Base-by-base conservation (phyloP, 2,888 invertebrate species). In the Parnassius mnemosyne region DNA sequence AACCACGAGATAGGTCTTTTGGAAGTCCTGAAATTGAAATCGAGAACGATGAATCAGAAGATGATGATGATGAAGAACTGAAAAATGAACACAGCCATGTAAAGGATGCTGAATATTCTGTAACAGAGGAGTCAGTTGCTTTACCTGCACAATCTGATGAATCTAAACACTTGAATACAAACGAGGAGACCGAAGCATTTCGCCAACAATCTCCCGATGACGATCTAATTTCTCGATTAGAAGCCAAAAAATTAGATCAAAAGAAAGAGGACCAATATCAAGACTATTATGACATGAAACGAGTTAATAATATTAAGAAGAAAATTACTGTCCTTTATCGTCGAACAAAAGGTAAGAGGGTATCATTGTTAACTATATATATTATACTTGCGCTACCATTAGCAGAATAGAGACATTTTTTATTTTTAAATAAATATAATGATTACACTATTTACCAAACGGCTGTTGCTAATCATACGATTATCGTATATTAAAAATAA, bases 271-370 rank as follows among this genome's bases (percentile, higher is more conserved):
- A 72, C 5, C 79, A 83, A 46, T 84, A 87, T 66, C 74, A 76
- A 3, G 82, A 85, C 46, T 89, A 85, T 69, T 83, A 83, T 60
- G 87, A 85, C 61, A 84, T 84, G 84, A 83, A 80, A 66, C 78
- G 85, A 52, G 76, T 84, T 5, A 73, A 79, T 50, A 78, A 69
- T 46, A 77, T 84, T n/a, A 84, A 83, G 68, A 77, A 74, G 42
- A 83, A 80, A 68, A 66, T 85, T 44, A 83, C 86, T 0, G 67
- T 65, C 25, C 66, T 82, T 3, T 66, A 77, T 13, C 79, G 78
- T 25, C 77, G 77, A 25, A 76, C 81, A 9, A 69, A 79, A 75
- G 83, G 88, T 88, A 74, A 73, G 73, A 34, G 34, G 34, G 7
- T 7, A 34, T 34, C 34, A 7, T 34, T 34, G 34, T 34, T 34